Evolutionary conservation across 2,113 vertebrate species (phyloP).

Genomic region (Meleagris gallopavo): DNA sequence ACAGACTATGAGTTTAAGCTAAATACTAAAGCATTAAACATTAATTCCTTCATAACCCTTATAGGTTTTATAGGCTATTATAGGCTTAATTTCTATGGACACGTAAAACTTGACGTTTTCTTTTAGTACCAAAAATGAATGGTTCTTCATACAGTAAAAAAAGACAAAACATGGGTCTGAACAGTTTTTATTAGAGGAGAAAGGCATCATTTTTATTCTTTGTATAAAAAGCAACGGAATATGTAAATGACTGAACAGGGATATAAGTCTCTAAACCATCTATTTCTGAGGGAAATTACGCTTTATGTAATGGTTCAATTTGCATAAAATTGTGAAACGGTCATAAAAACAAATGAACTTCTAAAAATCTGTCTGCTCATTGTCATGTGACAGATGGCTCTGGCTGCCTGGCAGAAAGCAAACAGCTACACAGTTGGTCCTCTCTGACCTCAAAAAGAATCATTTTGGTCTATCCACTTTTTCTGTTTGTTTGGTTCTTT

Average conservation of each 20-base stretch:
- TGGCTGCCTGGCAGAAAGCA: conserved; percentile 6
- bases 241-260: conserved; percentile 37
- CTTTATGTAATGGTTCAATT: conserved; percentile 41
- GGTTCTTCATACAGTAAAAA: background rate
- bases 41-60: background rate
- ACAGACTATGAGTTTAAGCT: background rate
- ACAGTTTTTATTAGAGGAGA: background rate
- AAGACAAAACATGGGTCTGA: background rate
- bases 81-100: too few species aligned
- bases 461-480: background rate
- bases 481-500: background rate
- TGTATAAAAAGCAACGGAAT: background rate
- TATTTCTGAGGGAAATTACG: conserved; percentile 38
- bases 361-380: background rate
- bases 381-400: conserved; percentile 38
- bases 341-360: conserved; percentile 30
- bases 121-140: background rate
- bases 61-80: background rate
- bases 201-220: background rate
- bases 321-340: conserved; percentile 35
- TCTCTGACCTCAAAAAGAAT: background rate
- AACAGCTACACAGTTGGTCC: background rate
- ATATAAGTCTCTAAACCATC: conserved; percentile 27
- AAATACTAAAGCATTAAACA: background rate
- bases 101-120: background rate